Percentiles rank a stretch among this genome's conserved stretches.
phyloP scores from a whole-genome alignment of 2,797 vertebrate genomes.

The Bradypodion pumilum region DNA sequence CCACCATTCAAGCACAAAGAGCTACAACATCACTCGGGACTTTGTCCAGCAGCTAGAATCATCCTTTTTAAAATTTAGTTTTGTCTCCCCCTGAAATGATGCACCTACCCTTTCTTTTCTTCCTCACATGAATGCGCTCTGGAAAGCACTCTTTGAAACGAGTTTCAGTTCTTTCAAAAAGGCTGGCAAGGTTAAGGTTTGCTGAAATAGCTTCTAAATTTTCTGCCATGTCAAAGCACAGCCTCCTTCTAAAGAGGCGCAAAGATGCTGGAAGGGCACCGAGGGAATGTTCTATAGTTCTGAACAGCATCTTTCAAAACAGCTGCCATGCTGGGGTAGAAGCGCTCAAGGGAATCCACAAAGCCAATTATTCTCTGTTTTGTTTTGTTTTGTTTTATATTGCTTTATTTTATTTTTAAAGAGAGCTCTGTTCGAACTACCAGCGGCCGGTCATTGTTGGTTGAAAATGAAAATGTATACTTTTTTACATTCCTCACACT shows the following conservation, averaged over 20 bases:
- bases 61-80: no score
- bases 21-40: not conserved
- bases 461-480: slow-evolving; percentile 69
- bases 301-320: slow-evolving; percentile 60
- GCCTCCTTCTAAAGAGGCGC: slow-evolving; percentile 57
- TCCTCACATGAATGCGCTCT: slow-evolving; percentile 7
- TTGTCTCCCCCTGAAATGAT: not conserved
- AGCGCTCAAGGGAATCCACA: slow-evolving; percentile 52
- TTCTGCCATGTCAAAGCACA: slow-evolving; percentile 25
- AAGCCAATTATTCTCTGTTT: slow-evolving; percentile 54
- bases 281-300: slow-evolving; percentile 54
- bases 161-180: slow-evolving; percentile 3
- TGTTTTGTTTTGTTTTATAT: no score
- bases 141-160: slow-evolving; percentile 35
- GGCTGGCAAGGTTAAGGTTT: slow-evolving; percentile 41
- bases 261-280: slow-evolving; percentile 60
- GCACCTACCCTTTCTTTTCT: not conserved
- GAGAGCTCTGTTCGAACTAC: slow-evolving; percentile 60
- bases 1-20: not conserved
- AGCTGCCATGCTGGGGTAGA: slow-evolving; percentile 52
- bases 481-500: slow-evolving; percentile 71
- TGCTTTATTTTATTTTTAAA: not conserved
- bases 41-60: not conserved
- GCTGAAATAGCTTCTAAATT: slow-evolving; percentile 40
- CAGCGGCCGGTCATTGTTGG: slow-evolving; percentile 63